A percentile compares a stretch with the other conserved stretches of the same genome.
Conservation (phyloP, 2,797 vertebrate species). For the Allobates femoralis region DNA sequence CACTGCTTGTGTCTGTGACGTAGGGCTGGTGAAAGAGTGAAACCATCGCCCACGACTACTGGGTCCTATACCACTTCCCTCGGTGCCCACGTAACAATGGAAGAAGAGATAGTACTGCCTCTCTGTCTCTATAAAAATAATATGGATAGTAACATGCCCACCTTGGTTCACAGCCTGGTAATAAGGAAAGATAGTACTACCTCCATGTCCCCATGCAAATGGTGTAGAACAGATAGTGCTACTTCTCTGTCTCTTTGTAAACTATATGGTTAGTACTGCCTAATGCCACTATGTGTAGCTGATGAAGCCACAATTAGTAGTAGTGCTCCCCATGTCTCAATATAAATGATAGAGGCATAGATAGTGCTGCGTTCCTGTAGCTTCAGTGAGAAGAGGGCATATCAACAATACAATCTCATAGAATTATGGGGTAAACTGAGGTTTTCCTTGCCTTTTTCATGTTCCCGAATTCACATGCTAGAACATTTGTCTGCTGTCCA, state of each 20-base stretch:
- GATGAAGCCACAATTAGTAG: neutral
- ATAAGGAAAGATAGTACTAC: neutral
- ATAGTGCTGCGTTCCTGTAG: neutral
- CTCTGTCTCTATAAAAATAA: too few species aligned
- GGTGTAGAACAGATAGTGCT: neutral
- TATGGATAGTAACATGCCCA: too few species aligned
- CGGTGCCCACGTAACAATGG: too few species aligned
- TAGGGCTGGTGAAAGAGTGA: too few species aligned
- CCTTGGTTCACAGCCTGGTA: too few species aligned
- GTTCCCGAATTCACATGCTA: neutral
- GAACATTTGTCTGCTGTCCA: conserved; percentile 14
- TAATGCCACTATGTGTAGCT: too few species aligned
- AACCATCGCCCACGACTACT: too few species aligned
- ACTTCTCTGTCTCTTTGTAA: neutral
- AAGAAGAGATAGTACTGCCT: too few species aligned
- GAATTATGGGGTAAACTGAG: conserved; percentile 2
- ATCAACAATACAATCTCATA: neutral
- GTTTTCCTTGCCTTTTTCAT: neutral
- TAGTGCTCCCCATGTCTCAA: too few species aligned
- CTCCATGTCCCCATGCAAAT: neutral
- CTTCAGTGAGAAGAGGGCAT: neutral
- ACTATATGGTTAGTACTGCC: neutral
- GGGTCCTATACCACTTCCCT: too few species aligned
- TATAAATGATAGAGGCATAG: too few species aligned
- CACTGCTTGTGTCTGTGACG: too few species aligned